phyloP scores from a whole-genome alignment of 2,888 invertebrate species.

The Lasioglossum figueresi region DNA sequence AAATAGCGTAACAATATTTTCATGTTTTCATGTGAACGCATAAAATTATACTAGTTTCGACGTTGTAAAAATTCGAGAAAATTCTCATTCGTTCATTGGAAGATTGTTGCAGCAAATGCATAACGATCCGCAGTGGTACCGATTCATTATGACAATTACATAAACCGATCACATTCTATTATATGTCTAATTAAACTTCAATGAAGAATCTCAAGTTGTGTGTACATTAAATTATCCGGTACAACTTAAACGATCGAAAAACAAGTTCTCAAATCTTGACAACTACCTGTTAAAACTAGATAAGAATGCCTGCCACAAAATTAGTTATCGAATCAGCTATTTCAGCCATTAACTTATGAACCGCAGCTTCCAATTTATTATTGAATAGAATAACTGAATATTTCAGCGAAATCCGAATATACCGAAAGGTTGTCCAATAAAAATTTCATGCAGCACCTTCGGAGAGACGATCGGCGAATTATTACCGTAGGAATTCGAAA shows the following conservation, averaged over 20 bases:
- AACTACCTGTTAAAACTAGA: neutral
- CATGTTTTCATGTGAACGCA: too few species aligned
- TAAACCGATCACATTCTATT: too few species aligned
- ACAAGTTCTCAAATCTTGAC: neutral
- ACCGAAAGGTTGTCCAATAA: neutral
- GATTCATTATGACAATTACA: too few species aligned
- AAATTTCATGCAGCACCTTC: neutral
- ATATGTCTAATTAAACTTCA: too few species aligned
- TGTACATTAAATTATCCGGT: neutral
- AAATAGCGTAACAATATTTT: too few species aligned
- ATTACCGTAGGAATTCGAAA: neutral
- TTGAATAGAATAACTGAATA: neutral
- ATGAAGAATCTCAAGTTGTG: too few species aligned
- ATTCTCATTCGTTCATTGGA: too few species aligned
- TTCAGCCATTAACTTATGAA: neutral
- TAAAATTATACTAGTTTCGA: too few species aligned
- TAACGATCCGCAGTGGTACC: too few species aligned
- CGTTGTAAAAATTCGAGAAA: too few species aligned
- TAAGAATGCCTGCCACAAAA: neutral
- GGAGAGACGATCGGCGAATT: neutral
- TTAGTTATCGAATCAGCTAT: neutral
- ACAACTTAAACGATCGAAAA: neutral
- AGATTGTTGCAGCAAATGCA: too few species aligned
- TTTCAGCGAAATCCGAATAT: neutral
- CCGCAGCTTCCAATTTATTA: neutral